Base-by-base conservation (phyloP, 2,888 invertebrate genomes). In the Eurois occulta region DNA sequence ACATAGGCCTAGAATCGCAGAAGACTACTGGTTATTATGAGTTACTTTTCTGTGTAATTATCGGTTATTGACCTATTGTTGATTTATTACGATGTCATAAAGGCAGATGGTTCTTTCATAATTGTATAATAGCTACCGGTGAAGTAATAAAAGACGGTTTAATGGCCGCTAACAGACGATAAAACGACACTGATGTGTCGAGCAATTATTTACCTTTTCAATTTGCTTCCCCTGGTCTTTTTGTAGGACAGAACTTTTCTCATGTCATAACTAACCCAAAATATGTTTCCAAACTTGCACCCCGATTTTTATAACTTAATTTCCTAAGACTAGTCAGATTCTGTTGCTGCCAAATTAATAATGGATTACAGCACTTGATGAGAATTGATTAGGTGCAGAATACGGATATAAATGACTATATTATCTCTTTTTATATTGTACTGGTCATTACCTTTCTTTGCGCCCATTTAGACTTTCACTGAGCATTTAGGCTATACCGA, bases 131-230 rank as follows among this genome's bases (percentile, higher is more conserved):
- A 48, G 58, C 58, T 62, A 62, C 70, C 24, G 60, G 60, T 70
- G 38, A 60, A 62, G 72, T 35, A 80, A 71, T 71, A 80, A 62
- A 80, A 35, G 1, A 41, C 43, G 24, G 5, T 70, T 43, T 77
- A 71, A 38, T 72, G 21, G 32, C 38, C n/a, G n/a, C 38, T 55
- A 7, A 55, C 32, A n/a, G 72, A n/a, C 64, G 3, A 55, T 80
- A 65, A 80, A 72, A 80, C 52, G 7, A 38, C 28, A 24, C 10
- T 35, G 62, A 35, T 62, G 32, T 21, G 32, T 60, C 32, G 18
- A 10, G 48, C 24, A 43, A 58, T 78, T 67, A 58, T 78, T 67
- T 60, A 66, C 24, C n/a, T 52, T 62, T 52, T 24, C 1, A 43
- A 46, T 60, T 41, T 32, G 5, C 18, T 43, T 16, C 11, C 46